Percentiles rank a stretch among this genome's conserved stretches.
Evolutionary conservation across 2,113 vertebrate species (phyloP).

Genomic region (Bucco capensis): DNA sequence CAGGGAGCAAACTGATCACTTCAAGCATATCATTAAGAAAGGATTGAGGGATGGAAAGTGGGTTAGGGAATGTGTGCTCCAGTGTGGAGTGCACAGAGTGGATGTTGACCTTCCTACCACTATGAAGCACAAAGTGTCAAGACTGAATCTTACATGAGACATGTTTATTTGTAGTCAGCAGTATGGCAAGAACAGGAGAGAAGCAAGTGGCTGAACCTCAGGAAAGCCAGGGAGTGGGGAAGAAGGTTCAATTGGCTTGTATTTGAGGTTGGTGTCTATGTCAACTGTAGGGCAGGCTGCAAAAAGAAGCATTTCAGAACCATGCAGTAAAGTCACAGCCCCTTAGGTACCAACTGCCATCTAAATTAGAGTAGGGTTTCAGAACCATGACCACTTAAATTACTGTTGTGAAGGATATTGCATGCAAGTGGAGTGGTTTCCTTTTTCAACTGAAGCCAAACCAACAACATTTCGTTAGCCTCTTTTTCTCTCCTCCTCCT

Average conservation of each 20-base stretch:
- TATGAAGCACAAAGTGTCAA: neutral
- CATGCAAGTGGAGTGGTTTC: slow-evolving; percentile 24
- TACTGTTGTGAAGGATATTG: slow-evolving; percentile 49
- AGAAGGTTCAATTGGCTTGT: neutral
- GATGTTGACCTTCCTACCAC: neutral
- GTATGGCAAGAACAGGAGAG: neutral
- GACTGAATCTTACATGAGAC: neutral
- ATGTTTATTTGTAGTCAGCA: neutral
- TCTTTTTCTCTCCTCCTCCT: neutral
- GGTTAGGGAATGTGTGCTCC: neutral
- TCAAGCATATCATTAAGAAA: neutral
- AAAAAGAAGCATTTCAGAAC: neutral
- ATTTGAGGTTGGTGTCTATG: neutral
- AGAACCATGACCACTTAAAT: neutral
- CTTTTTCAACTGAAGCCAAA: slow-evolving; percentile 44
- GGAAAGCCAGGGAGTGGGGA: neutral
- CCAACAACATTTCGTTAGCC: neutral
- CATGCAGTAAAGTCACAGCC: neutral
- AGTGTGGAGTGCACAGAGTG: neutral
- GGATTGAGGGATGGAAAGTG: neutral
- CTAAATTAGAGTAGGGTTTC: neutral
- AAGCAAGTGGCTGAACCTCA: neutral
- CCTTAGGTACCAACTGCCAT: neutral
- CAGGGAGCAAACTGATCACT: neutral
- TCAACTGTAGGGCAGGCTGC: neutral